Evolutionary conservation across 2,797 vertebrate genomes (phyloP).

Genomic region (Falco cherrug): DNA sequence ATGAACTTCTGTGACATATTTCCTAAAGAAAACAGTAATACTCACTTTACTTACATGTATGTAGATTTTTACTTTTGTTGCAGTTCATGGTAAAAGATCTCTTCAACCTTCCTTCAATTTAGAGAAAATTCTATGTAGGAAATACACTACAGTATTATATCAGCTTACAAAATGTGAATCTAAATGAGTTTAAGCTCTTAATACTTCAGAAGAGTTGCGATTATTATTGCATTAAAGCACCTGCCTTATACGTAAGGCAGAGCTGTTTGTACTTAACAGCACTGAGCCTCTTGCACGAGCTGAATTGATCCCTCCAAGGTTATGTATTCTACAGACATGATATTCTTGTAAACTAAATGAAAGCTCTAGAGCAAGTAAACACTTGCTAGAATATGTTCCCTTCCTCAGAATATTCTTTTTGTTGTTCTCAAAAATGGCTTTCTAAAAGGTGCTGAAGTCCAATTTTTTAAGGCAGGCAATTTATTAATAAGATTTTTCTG

Average conservation of each 20-base stretch:
- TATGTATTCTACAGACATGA: not conserved
- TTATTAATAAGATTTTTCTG: not conserved
- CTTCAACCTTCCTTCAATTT: not conserved
- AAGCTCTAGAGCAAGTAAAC: not conserved
- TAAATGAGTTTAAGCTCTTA: not conserved
- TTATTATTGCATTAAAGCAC: not conserved
- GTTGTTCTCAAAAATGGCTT: not conserved
- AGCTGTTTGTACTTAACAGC: not conserved
- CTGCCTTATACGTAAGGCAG: not conserved
- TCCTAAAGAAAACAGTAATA: not conserved
- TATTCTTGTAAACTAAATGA: not conserved
- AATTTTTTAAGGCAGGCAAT: not conserved
- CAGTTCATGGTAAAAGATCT: not conserved
- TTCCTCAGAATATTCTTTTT: not conserved
- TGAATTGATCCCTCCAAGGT: not conserved
- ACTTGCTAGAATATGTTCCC: not conserved
- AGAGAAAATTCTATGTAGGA: not conserved
- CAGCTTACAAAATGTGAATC: not conserved
- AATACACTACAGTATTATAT: not conserved
- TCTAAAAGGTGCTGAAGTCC: not conserved
- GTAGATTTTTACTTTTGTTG: not conserved
- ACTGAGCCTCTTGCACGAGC: not conserved
- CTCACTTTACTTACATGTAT: not conserved
- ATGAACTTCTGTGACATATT: not conserved
- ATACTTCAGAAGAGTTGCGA: not conserved